Conservation (phyloP, 2,113 vertebrate genomes). For the Balaenoptera acutorostrata region DNA sequence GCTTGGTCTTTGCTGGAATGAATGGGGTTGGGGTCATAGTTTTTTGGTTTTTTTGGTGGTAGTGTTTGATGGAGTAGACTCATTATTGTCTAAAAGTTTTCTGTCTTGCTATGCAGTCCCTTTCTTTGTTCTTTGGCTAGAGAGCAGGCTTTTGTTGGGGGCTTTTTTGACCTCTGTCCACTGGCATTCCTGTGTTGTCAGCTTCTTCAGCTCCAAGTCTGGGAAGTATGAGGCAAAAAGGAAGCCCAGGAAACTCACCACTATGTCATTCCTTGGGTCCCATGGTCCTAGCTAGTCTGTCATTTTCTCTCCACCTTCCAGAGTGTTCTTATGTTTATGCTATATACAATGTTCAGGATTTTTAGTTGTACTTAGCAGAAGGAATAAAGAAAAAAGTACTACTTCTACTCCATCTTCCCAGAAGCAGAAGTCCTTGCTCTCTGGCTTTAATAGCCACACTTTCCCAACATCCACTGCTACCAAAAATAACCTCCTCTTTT, state of each 20-base stretch:
- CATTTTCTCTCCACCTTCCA: neutral
- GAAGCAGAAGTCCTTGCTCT: neutral
- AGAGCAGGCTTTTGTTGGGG: neutral
- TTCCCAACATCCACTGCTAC: neutral
- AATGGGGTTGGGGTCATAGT: neutral
- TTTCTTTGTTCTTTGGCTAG: neutral
- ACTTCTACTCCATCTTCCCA: neutral
- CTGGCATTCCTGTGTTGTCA: neutral
- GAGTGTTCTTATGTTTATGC: neutral
- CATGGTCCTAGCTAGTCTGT: neutral
- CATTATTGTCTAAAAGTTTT: neutral
- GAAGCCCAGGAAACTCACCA: neutral
- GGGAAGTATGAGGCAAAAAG: neutral
- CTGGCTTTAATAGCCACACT: neutral
- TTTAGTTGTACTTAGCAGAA: neutral
- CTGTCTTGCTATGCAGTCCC: neutral
- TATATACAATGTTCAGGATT: neutral
- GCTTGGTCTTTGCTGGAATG: neutral
- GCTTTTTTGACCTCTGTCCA: neutral
- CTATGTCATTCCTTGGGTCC: neutral
- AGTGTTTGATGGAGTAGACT: neutral
- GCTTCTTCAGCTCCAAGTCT: neutral
- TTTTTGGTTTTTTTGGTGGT: neutral
- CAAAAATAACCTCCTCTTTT: neutral
- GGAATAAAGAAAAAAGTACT: neutral